phyloP scores from a whole-genome alignment of 2,888 invertebrate genomes.

The Nasonia oneida region DNA sequence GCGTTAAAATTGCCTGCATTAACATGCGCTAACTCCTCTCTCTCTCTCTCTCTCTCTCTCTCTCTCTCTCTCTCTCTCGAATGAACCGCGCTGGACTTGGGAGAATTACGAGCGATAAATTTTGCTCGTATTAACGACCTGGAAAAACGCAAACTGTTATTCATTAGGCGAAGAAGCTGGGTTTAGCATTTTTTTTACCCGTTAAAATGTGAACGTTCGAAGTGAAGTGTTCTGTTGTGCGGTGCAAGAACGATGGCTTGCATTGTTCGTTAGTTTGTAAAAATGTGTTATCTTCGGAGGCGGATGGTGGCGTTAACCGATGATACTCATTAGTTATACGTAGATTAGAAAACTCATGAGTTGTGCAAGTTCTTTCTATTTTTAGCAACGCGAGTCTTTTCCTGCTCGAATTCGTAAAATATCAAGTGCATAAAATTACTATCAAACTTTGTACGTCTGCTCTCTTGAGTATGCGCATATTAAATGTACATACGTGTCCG shows the following conservation, averaged over 20 bases:
- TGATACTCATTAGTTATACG: not conserved
- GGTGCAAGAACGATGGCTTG: not conserved
- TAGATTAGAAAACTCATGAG: not conserved
- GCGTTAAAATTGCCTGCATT: constrained; percentile 10
- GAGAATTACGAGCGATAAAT: not conserved
- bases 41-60: no score
- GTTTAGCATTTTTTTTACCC: not conserved
- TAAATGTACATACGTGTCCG: no score
- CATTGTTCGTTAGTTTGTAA: not conserved
- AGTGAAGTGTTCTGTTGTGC: not conserved
- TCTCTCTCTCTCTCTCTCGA: not conserved
- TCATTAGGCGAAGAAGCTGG: not conserved
- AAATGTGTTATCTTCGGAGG: not conserved
- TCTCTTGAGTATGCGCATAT: no score
- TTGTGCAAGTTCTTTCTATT: not conserved
- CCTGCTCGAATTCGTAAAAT: no score
- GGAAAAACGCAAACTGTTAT: constrained; percentile 7
- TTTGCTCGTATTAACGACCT: not conserved
- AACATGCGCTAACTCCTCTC: not conserved
- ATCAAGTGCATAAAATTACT: no score
- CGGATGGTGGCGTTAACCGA: not conserved
- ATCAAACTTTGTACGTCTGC: no score
- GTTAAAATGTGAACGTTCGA: not conserved
- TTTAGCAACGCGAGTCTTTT: not conserved
- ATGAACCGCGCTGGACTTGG: not conserved